Evolutionary conservation across 2,797 vertebrate genomes (phyloP).

Genomic region (Danionella dracula): DNA sequence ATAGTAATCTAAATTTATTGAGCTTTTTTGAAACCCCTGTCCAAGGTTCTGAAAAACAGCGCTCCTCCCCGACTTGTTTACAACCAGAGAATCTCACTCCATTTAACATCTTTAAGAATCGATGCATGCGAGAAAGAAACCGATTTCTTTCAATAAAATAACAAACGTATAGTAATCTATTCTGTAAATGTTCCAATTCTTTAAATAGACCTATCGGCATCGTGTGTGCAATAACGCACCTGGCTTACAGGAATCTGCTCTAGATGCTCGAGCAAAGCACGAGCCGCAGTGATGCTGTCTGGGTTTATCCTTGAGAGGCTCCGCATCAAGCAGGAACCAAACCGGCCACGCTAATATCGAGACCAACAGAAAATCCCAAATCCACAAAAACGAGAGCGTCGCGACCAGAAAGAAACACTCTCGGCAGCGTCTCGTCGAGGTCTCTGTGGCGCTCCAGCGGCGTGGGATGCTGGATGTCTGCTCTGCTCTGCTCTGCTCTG

Average conservation of each 20-base stretch:
- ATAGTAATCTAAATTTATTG: too few species aligned
- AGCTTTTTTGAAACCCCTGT: too few species aligned
- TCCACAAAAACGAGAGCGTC: constrained; percentile 17
- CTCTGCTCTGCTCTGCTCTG: constrained; percentile 37
- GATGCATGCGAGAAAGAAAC: too few species aligned
- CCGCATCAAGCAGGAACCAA: constrained; percentile 41
- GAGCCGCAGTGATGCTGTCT: constrained; percentile 47
- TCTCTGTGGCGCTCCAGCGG: constrained; percentile 45
- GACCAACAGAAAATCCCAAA: constrained; percentile 28
- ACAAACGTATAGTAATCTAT: too few species aligned
- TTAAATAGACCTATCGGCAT: too few species aligned
- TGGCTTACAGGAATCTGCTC: constrained; percentile 57
- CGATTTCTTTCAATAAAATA: too few species aligned
- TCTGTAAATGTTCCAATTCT: too few species aligned
- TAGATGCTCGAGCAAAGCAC: constrained; percentile 28
- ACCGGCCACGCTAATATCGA: constrained; percentile 46
- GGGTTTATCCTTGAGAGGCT: constrained; percentile 41
- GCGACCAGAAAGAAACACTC: constrained; percentile 31
- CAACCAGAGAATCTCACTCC: neutral
- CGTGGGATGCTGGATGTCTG: constrained; percentile 44
- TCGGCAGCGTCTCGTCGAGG: constrained; percentile 46
- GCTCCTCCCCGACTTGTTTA: neutral
- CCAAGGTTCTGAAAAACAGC: constrained; percentile 50
- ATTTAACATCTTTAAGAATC: neutral
- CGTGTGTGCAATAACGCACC: neutral